phyloP scores from a whole-genome alignment of 2,888 invertebrate genomes.

The Cheilosia pagana region DNA sequence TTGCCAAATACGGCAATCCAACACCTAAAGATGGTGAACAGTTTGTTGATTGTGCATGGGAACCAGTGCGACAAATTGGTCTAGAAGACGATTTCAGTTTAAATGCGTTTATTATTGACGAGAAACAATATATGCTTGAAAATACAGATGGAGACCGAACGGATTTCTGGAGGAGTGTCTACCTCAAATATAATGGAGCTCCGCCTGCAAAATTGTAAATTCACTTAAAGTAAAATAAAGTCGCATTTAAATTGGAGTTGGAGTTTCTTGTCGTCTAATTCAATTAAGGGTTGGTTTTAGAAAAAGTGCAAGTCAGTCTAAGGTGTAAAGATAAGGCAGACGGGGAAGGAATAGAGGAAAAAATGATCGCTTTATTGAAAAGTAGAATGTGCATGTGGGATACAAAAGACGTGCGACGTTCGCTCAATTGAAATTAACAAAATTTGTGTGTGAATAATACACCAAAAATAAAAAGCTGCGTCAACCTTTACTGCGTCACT shows the following conservation, averaged over 20 bases:
- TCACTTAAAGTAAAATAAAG: not conserved
- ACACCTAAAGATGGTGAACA: conserved; percentile 76
- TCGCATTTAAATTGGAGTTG: not conserved
- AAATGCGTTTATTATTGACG: conserved; percentile 80
- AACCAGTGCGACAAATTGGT: conserved; percentile 76
- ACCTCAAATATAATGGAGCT: conserved; percentile 78
- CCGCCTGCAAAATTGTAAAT: conserved; percentile 22
- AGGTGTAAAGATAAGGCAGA: too few species aligned
- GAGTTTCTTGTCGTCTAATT: too few species aligned
- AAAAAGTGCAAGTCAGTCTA: too few species aligned
- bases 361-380: too few species aligned
- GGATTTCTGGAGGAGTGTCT: conserved; percentile 81
- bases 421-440: too few species aligned
- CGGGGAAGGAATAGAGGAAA: too few species aligned
- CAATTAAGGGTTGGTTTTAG: too few species aligned
- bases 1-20: conserved; percentile 85
- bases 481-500: too few species aligned
- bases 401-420: too few species aligned
- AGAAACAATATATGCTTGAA: conserved; percentile 78
- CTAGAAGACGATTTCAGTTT: conserved; percentile 75
- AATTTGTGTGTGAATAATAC: too few species aligned
- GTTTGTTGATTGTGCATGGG: conserved; percentile 77
- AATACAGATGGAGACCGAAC: conserved; percentile 80
- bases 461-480: too few species aligned
- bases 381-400: too few species aligned